These are phyloP conservation scores for Halesus radiatus DNA, from an alignment of 1,140 invertebrate species.

Conservation along the genomic window DNA sequence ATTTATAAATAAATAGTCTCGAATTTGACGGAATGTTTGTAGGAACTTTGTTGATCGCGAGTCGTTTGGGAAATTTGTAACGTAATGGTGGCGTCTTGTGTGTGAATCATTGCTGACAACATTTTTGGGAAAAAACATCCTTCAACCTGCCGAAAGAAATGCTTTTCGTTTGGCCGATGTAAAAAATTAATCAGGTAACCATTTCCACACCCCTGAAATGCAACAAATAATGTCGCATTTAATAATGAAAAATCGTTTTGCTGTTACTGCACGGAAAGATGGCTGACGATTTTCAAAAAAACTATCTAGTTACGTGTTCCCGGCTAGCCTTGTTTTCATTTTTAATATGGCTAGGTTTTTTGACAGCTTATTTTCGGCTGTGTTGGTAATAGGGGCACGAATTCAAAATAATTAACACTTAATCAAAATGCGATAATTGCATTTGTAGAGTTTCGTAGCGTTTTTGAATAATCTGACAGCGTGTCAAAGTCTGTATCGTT, in stretches of 20 bases:
- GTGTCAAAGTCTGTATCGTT: neutral
- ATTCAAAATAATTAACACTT: conserved; percentile 21
- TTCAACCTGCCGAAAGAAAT: conserved; percentile 36
- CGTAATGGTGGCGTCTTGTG: conserved; percentile 53
- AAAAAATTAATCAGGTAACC: conserved; percentile 38
- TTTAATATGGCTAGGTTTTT: conserved; percentile 44
- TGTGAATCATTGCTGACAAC: conserved; percentile 52
- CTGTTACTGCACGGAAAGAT: conserved; percentile 10
- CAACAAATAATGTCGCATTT: neutral
- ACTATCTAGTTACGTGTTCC: conserved; percentile 15
- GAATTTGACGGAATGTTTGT: neutral
- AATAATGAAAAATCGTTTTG: neutral
- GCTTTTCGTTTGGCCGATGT: conserved; percentile 13
- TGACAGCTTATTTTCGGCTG: conserved; percentile 40
- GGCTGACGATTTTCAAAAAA: conserved; percentile 29
- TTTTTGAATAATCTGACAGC: neutral
- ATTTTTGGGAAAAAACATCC: conserved; percentile 47
- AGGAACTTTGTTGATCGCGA: conserved; percentile 6
- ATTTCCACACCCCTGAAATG: conserved; percentile 7
- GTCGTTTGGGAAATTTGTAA: conserved; percentile 41
- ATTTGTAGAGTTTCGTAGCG: neutral
- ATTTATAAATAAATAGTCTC: neutral
- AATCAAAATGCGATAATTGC: neutral
- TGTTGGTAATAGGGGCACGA: conserved; percentile 39
- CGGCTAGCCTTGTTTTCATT: conserved; percentile 17